These are phyloP conservation scores for Serilophus lunatus DNA, from an alignment of 2,113 vertebrate species.

Conservation along the genomic window DNA sequence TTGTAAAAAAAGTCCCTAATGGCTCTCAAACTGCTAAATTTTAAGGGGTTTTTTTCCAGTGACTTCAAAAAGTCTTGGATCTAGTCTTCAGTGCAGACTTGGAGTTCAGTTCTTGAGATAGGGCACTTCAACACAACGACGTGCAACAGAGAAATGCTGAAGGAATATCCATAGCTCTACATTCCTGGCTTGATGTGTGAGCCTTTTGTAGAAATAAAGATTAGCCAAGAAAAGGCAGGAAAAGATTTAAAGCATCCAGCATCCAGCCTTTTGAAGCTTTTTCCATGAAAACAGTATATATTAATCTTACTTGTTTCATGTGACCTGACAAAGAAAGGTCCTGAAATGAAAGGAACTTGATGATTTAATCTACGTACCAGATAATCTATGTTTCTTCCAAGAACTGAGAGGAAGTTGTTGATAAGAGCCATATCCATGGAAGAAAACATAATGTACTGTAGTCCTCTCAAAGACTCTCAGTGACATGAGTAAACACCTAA, in stretches of 20 bases:
- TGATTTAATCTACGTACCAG: neutral
- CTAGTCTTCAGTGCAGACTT: neutral
- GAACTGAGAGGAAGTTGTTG: neutral
- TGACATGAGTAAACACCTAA: neutral
- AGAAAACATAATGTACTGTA: neutral
- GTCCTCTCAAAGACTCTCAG: neutral
- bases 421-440: neutral
- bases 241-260: neutral
- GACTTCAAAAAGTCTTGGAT: neutral
- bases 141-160: neutral
- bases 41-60: neutral
- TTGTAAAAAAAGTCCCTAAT: neutral
- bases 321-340: neutral
- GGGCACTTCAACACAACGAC: neutral
- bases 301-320: neutral
- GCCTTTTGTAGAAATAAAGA: neutral
- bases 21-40: neutral
- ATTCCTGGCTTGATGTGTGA: neutral
- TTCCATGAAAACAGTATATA: neutral
- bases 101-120: neutral
- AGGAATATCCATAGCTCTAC: conserved; percentile 5
- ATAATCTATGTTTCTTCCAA: neutral
- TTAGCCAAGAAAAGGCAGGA: neutral
- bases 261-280: neutral
- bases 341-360: neutral